Evolutionary conservation across 37 sponge, comb jelly and placozoan species (phyloP).

Genomic region (Haliclona indistincta): DNA sequence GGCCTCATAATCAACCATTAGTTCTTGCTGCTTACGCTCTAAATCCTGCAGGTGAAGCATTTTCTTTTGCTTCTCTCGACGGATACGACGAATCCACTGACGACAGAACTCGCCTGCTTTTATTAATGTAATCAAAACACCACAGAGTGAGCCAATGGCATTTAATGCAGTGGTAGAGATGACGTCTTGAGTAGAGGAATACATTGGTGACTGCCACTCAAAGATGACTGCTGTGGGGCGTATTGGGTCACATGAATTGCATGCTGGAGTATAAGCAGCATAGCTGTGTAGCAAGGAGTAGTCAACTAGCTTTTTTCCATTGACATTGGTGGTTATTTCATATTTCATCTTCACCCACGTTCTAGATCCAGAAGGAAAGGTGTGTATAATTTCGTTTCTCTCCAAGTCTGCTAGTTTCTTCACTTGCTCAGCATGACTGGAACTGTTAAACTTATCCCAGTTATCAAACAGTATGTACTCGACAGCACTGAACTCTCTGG

Average conservation of each 20-base stretch:
- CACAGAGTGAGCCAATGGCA: conserved; percentile 47
- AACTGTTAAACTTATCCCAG: background rate
- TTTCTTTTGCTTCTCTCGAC: conserved; percentile 33
- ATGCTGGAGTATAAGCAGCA: conserved; percentile 15
- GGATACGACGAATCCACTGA: conserved; percentile 32
- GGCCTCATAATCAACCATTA: conserved; percentile 14
- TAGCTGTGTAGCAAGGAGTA: conserved; percentile 20
- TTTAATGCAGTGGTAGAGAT: conserved; percentile 46
- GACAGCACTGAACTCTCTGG: conserved; percentile 36
- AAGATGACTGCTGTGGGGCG: conserved; percentile 18
- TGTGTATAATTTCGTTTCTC: conserved; percentile 7
- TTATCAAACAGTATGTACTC: conserved; percentile 33
- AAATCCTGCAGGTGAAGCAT: conserved; percentile 28
- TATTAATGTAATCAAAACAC: conserved; percentile 50
- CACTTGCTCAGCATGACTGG: background rate
- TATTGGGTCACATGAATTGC: conserved; percentile 5
- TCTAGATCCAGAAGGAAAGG: conserved; percentile 35
- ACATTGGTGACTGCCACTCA: conserved; percentile 44
- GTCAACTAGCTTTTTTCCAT: conserved; percentile 9
- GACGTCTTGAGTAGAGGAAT: conserved; percentile 35
- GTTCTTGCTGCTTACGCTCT: conserved; percentile 13
- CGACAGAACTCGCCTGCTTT: conserved; percentile 43
- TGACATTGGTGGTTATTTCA: background rate
- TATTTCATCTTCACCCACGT: conserved; percentile 55
- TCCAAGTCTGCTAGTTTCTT: conserved; percentile 17